Conservation (phyloP, 92 coral and sea anemone genomes). For the Bergia puertoricense region DNA sequence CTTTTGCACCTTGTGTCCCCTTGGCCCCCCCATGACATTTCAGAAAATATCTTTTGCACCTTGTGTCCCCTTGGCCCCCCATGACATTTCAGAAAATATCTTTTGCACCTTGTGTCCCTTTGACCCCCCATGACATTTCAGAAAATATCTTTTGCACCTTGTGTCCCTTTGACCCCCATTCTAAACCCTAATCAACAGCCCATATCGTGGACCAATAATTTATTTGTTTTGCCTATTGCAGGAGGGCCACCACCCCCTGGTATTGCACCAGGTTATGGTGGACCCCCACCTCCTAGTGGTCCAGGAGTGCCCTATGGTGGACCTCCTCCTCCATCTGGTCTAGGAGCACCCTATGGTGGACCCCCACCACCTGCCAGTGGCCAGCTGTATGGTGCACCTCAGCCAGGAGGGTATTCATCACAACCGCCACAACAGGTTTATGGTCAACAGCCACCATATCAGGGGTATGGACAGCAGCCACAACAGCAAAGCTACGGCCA, state of each 20-base stretch:
- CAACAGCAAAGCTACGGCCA: conserved; percentile 65
- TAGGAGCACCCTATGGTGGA: conserved; percentile 30
- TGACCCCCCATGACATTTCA: no score
- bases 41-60: no score
- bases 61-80: no score
- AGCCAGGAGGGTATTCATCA: conserved; percentile 48
- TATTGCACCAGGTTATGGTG: conserved; percentile 52
- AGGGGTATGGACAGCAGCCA: conserved; percentile 66
- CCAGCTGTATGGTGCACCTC: conserved; percentile 40
- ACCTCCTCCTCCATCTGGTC: conserved; percentile 46
- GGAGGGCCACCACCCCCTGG: conserved; percentile 68
- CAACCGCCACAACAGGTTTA: conserved; percentile 45
- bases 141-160: no score
- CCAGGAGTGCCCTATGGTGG: conserved; percentile 42
- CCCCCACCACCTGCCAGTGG: conserved; percentile 39
- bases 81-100: no score
- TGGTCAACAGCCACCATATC: conserved; percentile 42
- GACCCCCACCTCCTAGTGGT: conserved; percentile 27
- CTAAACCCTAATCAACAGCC: no score
- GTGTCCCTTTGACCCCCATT: no score
- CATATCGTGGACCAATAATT: no score
- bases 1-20: no score
- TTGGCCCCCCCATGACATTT: no score
- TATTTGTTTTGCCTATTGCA: not conserved
- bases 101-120: no score